Evolutionary conservation across 2,797 vertebrate species (phyloP).

Genomic region (Lagorchestes hirsutus): DNA sequence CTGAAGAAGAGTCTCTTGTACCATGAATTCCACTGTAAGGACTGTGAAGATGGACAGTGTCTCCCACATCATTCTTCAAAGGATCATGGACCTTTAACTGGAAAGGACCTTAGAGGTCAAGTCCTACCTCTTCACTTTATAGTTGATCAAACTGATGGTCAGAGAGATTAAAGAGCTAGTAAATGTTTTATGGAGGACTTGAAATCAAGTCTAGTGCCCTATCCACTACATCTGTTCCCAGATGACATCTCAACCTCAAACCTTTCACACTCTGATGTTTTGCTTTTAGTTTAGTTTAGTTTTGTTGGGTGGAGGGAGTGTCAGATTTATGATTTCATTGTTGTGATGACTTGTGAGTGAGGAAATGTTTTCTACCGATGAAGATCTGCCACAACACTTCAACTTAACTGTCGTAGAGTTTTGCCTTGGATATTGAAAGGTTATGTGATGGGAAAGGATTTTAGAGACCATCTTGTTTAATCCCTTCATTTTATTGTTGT

Average conservation of each 20-base stretch:
- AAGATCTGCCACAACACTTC: neutral
- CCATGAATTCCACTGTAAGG: fast-evolving
- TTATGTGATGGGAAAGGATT: neutral
- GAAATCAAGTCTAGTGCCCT: neutral
- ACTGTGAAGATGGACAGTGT: neutral
- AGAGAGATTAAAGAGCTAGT: neutral
- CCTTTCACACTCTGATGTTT: neutral
- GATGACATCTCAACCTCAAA: neutral
- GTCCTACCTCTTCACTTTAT: neutral
- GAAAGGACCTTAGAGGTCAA: neutral
- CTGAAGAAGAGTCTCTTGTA: fast-evolving
- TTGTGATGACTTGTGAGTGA: neutral
- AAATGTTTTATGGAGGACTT: neutral
- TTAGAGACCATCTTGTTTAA: neutral
- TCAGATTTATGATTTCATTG: neutral
- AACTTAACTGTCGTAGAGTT: neutral
- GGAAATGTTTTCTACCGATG: neutral
- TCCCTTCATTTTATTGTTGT: neutral
- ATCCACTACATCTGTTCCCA: neutral
- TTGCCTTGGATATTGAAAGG: neutral
- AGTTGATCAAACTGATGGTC: neutral
- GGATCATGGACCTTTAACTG: neutral
- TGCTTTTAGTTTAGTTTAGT: neutral
- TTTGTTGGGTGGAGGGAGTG: neutral
- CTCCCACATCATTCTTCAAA: neutral